A percentile compares a stretch with the other conserved stretches of the same genome.
phyloP scores from a whole-genome alignment of 2,113 vertebrate species.

The Argyrosomus japonicus region DNA sequence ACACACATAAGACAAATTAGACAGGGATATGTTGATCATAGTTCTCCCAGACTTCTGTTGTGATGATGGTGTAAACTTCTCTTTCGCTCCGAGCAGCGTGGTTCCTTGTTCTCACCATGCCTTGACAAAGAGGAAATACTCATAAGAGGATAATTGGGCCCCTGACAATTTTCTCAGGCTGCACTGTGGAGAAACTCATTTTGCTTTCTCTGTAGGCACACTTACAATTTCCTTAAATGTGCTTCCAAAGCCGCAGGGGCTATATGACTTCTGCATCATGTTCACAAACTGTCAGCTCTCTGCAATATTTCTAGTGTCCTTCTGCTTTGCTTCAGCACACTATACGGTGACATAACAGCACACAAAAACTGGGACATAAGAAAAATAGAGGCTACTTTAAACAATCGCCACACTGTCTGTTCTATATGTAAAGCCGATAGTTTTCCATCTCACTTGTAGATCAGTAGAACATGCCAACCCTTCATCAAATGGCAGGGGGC shows the following conservation, averaged over 20 bases:
- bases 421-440: not conserved
- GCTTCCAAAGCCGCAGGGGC: conserved; percentile 23
- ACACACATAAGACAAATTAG: conserved; percentile 42
- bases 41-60: conserved; percentile 23
- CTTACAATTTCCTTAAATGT: conserved; percentile 48
- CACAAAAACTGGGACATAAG: not conserved
- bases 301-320: not conserved
- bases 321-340: conserved; percentile 31
- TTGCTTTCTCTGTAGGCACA: conserved; percentile 2
- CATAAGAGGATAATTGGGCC: conserved; percentile 53
- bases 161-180: conserved; percentile 35
- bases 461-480: conserved; percentile 4
- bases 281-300: conserved; percentile 8
- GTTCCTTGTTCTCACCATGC: not conserved
- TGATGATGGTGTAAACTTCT: conserved; percentile 18
- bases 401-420: not conserved
- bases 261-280: not conserved
- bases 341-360: conserved; percentile 3
- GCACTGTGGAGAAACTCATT: conserved; percentile 27
- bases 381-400: not conserved
- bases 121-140: conserved; percentile 32
- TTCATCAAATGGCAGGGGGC: conserved; percentile 12
- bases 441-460: conserved; percentile 14
- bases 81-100: conserved; percentile 23
- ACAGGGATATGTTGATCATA: conserved; percentile 16